Evolutionary conservation across 2,888 invertebrate species (phyloP), one percentile per base, ranked within the genome.

Genomic region (Atrina japonica): DNA sequence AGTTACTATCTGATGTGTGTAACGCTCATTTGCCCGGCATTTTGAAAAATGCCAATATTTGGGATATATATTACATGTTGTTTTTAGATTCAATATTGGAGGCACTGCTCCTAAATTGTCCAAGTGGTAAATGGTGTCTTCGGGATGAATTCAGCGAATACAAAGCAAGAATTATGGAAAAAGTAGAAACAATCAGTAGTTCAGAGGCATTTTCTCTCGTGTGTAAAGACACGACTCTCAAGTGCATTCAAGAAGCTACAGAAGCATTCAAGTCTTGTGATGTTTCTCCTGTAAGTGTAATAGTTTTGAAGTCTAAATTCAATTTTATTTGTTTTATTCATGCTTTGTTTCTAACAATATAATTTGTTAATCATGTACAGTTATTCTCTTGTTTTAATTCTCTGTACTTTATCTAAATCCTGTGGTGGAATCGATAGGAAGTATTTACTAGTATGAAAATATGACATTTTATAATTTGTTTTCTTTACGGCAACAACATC

Each of bases 21-120:
- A 53, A 3, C 29, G 29, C 7, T 2, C 29, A 27, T 14, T 18
- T 76, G 1, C 71, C 77, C 5, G 67, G 49, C 16, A 68, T 63
- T 11, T 43, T 80, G 50, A 52, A 56, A n/a, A 76, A 70, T 41
- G 73, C 75, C 23, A 73, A 75, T 16, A 76, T 81, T 30, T 79
- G 77, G 77, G 79, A 81, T 43, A 49, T 81, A 7, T 79, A 79
- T 45, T 66, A 60, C 1, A 55, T 73, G 6, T 14, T 81, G 25
- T 81, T 81, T 58, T 77, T 79, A 14, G 76, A 78, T 55, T 60
- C 70, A 21, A 73, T 78, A 18, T 40, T 81, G 2, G 75, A 74
- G 23, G 79, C 75, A 1, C 63, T 81, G 3, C 49, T 76, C 25
- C 53, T 74, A 11, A 70, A 70, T 5, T 81, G 81, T 53, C 18